Percentiles rank a stretch among this genome's conserved stretches.
phyloP scores from a whole-genome alignment of 1,140 invertebrate species.

The Schlechtendalia chinensis region DNA sequence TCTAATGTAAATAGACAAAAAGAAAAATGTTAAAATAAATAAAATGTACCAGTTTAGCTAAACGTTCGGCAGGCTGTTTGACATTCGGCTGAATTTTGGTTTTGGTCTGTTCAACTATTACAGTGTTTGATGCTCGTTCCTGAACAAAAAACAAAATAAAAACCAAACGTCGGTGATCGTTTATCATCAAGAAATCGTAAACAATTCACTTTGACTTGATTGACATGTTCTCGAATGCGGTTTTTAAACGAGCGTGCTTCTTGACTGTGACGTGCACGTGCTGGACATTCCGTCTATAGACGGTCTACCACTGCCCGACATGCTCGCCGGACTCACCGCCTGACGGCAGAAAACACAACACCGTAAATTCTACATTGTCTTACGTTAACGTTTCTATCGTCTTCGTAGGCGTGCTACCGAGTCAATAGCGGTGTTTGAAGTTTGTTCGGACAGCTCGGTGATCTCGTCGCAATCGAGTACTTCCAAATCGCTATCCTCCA shows the following conservation, averaged over 20 bases:
- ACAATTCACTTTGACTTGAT: conserved; percentile 52
- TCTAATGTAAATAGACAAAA: too few species aligned
- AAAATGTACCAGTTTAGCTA: conserved; percentile 30
- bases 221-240: conserved; percentile 53
- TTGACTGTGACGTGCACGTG: conserved; percentile 52
- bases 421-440: too few species aligned
- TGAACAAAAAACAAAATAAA: conserved; percentile 1
- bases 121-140: conserved; percentile 50
- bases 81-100: conserved; percentile 5
- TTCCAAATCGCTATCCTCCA: too few species aligned
- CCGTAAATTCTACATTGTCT: too few species aligned
- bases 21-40: too few species aligned
- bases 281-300: conserved; percentile 33
- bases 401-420: too few species aligned
- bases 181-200: not conserved
- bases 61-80: conserved; percentile 34
- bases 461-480: too few species aligned
- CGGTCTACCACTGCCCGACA: conserved; percentile 17
- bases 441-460: too few species aligned
- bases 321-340: conserved; percentile 4
- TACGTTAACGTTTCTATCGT: too few species aligned
- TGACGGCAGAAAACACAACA: not conserved
- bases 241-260: conserved; percentile 53
- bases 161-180: not conserved
- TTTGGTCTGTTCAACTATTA: conserved; percentile 45